Evolutionary conservation across 2,113 vertebrate species (phyloP).

Genomic region (Phylloscopus trochiloides): DNA sequence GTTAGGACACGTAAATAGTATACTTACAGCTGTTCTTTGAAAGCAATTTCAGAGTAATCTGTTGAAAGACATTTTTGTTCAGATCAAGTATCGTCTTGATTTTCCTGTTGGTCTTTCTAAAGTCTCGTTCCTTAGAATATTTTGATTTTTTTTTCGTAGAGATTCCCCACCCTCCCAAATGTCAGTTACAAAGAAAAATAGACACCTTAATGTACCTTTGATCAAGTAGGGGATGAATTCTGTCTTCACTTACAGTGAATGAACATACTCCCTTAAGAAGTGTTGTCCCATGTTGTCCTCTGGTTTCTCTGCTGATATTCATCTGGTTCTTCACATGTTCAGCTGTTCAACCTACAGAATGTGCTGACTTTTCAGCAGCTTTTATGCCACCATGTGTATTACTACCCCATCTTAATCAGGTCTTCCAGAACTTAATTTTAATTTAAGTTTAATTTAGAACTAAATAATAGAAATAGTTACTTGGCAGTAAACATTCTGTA

Average conservation of each 20-base stretch:
- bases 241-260: not conserved
- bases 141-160: not conserved
- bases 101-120: not conserved
- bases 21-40: not conserved
- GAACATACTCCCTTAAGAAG: not conserved
- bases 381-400: not conserved
- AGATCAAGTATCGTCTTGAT: not conserved
- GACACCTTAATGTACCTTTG: not conserved
- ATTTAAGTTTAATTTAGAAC: not conserved
- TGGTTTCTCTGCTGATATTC: not conserved
- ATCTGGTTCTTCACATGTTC: not conserved
- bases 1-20: not conserved
- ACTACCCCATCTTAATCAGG: not conserved
- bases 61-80: not conserved
- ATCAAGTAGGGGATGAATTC: not conserved
- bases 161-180: not conserved
- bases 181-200: not conserved
- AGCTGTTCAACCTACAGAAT: fast-evolving
- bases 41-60: not conserved
- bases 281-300: not conserved
- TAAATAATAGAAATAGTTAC: not conserved
- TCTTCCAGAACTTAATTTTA: not conserved
- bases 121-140: not conserved
- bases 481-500: not conserved
- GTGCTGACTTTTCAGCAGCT: not conserved